Base-by-base conservation (phyloP, 1,140 invertebrate species). In the Acromyrmex heyeri region DNA sequence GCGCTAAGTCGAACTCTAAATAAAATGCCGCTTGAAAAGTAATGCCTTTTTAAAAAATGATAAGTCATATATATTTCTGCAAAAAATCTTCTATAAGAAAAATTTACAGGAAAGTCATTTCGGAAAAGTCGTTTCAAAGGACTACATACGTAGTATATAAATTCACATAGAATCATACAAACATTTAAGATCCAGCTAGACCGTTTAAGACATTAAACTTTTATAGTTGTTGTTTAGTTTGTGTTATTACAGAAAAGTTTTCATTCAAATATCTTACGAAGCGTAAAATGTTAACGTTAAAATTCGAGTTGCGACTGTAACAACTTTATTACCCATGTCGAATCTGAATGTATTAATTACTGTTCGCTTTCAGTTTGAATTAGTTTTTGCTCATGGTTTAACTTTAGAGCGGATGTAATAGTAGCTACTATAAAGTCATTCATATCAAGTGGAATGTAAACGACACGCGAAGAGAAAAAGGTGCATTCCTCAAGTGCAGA, bases 281-380 rank as follows among this genome's bases (percentile, higher is more conserved):
- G 77, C 77, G 48, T 70, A 27, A 81, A 81, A 81, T 81, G 44
- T 70, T 72, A 70, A 24, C 1, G 10, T 48, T 21, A 65, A 65
- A 57, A 65, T 18, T 5, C 14, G 79, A 72, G 4, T 24, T 61
- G 50, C 38, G 24, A 73, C 18, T 67, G 38, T 55, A 48, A n/a
- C 61, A 53, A 55, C 16, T 76, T 72, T 65, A 81, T 89, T 88
- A 76, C 48, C 59, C 50, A 16, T 44, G 12, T 65, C 62, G 82
- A 79, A 86, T 88, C 55, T 77, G 34, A 48, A 79, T 73, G 59
- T 72, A 89, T 89, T 89, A 89, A 89, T 88, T 86, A 78, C 83
- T 78, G 38, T 55, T 67, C 14, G 69, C 65, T 81, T 88, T 89
- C 75, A 61, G 4, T 30, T 16, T 7, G 50, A 10, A n/a, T 27